Conservation (phyloP, 2,797 vertebrate species). For the Rhyacichthys aspro region DNA sequence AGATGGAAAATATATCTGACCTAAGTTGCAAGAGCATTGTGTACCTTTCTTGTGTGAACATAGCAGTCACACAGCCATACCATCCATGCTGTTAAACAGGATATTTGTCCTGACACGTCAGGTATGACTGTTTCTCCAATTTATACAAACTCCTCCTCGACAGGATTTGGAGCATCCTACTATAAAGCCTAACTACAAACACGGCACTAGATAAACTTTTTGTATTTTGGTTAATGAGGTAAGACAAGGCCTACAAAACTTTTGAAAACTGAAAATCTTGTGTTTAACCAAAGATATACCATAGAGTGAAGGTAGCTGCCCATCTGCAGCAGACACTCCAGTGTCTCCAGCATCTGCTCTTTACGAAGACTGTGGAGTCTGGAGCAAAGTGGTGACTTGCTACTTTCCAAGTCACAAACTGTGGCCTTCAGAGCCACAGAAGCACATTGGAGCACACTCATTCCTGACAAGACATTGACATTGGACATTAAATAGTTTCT, state of each 20-base stretch:
- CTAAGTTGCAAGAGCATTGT: no score
- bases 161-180: neutral
- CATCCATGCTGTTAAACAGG: no score
- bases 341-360: slow-evolving; percentile 83
- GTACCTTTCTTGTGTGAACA: no score
- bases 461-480: slow-evolving; percentile 68
- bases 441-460: slow-evolving; percentile 81
- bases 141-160: no score
- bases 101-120: no score
- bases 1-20: no score
- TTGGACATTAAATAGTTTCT: no score
- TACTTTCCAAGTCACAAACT: slow-evolving; percentile 52
- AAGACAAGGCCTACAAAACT: neutral
- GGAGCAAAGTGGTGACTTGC: neutral
- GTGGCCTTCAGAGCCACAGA: slow-evolving; percentile 74
- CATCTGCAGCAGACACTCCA: slow-evolving; percentile 86
- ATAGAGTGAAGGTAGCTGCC: slow-evolving; percentile 68
- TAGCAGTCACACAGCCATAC: no score
- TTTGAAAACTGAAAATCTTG: neutral
- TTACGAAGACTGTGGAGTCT: slow-evolving; percentile 68
- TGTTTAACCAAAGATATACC: slow-evolving; percentile 22
- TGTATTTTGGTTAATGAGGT: neutral
- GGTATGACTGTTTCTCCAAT: no score
- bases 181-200: slow-evolving; percentile 7
- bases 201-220: neutral